Evolutionary conservation across 2,888 invertebrate species (phyloP).

Genomic region (Apodemia hepburni): DNA sequence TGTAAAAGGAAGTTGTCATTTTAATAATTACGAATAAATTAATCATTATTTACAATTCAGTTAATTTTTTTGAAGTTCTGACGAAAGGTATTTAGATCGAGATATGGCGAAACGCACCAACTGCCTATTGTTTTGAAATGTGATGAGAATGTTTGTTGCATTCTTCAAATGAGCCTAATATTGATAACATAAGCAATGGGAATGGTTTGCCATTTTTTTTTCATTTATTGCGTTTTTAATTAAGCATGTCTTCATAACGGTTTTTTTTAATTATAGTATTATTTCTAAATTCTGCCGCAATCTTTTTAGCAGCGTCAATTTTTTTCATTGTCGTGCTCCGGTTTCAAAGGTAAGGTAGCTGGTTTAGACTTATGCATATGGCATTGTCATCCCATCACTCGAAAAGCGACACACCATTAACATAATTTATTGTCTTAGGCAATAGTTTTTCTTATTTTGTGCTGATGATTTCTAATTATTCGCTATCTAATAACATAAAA

Average conservation of each 20-base stretch:
- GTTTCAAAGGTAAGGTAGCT: too few species aligned
- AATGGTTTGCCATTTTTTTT: neutral
- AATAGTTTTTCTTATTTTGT: too few species aligned
- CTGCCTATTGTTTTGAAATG: slow-evolving; percentile 68
- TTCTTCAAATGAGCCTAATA: slow-evolving; percentile 36
- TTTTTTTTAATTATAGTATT: too few species aligned
- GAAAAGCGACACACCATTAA: too few species aligned
- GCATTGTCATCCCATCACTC: too few species aligned
- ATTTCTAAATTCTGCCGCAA: too few species aligned
- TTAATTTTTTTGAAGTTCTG: slow-evolving; percentile 31
- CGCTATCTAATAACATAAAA: too few species aligned
- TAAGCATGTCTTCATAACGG: neutral
- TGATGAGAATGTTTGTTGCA: slow-evolving; percentile 62
- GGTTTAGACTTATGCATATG: too few species aligned
- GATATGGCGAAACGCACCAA: slow-evolving; percentile 61
- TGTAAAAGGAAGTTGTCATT: slow-evolving; percentile 12
- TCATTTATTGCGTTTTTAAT: neutral
- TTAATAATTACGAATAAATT: slow-evolving; percentile 12
- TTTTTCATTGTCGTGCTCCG: too few species aligned
- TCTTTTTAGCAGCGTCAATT: too few species aligned
- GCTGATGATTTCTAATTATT: too few species aligned
- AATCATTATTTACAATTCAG: slow-evolving; percentile 16
- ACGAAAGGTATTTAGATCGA: slow-evolving; percentile 68
- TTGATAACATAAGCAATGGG: neutral
- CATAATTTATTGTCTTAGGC: too few species aligned